phyloP scores from a whole-genome alignment of 2,888 invertebrate species.

The Mythimna loreyi region DNA sequence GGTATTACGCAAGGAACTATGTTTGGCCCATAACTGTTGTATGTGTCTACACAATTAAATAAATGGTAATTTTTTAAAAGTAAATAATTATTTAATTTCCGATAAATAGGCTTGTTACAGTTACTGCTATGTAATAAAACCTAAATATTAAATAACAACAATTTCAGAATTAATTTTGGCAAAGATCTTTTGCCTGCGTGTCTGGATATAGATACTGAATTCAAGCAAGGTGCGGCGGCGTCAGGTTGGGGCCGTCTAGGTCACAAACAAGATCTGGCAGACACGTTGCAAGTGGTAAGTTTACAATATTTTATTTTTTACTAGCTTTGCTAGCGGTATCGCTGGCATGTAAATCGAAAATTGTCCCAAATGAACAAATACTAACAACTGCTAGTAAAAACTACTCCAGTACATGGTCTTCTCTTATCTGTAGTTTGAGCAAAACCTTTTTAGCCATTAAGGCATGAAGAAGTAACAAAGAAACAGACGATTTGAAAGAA shows the following conservation, averaged over 20 bases:
- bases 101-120: background rate
- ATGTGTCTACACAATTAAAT: no score
- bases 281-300: slow-evolving; percentile 56
- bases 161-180: slow-evolving; percentile 55
- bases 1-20: background rate
- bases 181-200: slow-evolving; percentile 55
- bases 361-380: background rate
- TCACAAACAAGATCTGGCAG: slow-evolving; percentile 37
- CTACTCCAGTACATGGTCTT: no score
- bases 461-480: no score
- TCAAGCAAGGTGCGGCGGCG: slow-evolving; percentile 5
- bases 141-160: background rate
- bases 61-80: no score
- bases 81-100: background rate
- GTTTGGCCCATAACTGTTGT: background rate
- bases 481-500: no score
- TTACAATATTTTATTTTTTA: no score
- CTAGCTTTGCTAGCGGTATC: background rate
- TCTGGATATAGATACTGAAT: background rate
- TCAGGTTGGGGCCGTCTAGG: slow-evolving; percentile 56
- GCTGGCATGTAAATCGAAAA: background rate
- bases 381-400: no score
- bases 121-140: background rate
- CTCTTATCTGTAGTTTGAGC: no score
- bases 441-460: no score